phyloP scores from a whole-genome alignment of 2,113 vertebrate genomes.

The Aegithalos caudatus region DNA sequence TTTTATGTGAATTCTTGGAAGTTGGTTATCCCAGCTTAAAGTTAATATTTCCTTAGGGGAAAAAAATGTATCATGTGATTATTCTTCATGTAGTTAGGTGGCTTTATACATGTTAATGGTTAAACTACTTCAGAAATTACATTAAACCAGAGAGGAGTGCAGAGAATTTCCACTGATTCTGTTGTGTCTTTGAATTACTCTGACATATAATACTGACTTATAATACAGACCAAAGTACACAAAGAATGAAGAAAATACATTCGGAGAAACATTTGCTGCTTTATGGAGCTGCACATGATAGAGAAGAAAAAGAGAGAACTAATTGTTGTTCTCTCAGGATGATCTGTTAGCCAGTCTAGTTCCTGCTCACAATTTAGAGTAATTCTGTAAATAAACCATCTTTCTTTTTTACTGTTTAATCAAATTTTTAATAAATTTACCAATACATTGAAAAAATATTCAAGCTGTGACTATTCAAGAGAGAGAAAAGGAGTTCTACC shows the following conservation, averaged over 20 bases:
- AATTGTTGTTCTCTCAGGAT: background rate
- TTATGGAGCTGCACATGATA: background rate
- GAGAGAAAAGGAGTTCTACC: background rate
- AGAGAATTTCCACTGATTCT: background rate
- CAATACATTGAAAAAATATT: background rate
- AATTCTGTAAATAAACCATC: background rate
- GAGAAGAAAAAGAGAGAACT: background rate
- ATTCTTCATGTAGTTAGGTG: background rate
- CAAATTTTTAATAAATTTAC: background rate
- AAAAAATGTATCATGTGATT: constrained; percentile 38
- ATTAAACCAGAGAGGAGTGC: background rate
- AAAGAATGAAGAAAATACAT: background rate
- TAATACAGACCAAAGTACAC: background rate
- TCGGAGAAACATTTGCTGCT: background rate
- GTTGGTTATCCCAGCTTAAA: constrained; percentile 65
- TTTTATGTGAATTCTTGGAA: constrained; percentile 76
- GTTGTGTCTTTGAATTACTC: background rate
- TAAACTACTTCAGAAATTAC: constrained; percentile 13
- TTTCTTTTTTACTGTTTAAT: background rate
- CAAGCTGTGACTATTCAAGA: background rate
- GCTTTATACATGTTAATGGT: constrained; percentile 34
- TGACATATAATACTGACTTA: background rate
- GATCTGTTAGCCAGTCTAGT: background rate
- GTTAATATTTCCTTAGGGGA: constrained; percentile 71
- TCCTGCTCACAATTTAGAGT: background rate